These are phyloP conservation scores for Drosophila pseudotalamancana DNA, from an alignment of 2,888 invertebrate genomes.

Conservation along the genomic window DNA sequence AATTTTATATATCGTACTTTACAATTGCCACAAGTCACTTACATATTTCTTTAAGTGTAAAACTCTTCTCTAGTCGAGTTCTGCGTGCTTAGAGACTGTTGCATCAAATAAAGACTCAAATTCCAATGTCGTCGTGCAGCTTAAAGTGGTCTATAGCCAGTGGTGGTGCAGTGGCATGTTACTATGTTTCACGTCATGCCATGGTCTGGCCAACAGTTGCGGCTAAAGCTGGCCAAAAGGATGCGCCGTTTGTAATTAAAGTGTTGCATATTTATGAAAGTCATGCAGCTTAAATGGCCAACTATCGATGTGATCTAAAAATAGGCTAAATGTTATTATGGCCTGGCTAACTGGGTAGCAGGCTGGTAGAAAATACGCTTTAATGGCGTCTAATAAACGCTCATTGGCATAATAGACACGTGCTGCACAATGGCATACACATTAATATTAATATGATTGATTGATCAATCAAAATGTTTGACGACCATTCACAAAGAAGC, in stretches of 20 bases:
- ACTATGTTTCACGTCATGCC: not conserved
- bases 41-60: not conserved
- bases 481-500: conserved; percentile 45
- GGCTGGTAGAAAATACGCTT: conserved; percentile 7
- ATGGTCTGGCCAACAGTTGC: not conserved
- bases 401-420: conserved; percentile 73
- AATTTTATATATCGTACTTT: no score
- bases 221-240: conserved; percentile 12
- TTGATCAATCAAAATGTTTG: conserved; percentile 56
- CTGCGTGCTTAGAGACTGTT: conserved; percentile 13
- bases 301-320: conserved; percentile 41
- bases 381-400: conserved; percentile 65
- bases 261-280: conserved; percentile 72
- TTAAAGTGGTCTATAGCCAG: conserved; percentile 1
- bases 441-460: conserved; percentile 37
- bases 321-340: conserved; percentile 32
- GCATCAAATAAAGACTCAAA: not conserved
- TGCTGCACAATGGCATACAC: conserved; percentile 38
- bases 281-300: conserved; percentile 57
- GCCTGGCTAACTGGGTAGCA: conserved; percentile 2
- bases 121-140: not conserved
- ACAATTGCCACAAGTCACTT: not conserved
- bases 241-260: conserved; percentile 61
- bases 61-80: not conserved
- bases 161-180: not conserved